Percentiles rank a stretch among this genome's conserved stretches.
Evolutionary conservation across 2,113 vertebrate species (phyloP).

Genomic region (Forbesichthys agassizii): DNA sequence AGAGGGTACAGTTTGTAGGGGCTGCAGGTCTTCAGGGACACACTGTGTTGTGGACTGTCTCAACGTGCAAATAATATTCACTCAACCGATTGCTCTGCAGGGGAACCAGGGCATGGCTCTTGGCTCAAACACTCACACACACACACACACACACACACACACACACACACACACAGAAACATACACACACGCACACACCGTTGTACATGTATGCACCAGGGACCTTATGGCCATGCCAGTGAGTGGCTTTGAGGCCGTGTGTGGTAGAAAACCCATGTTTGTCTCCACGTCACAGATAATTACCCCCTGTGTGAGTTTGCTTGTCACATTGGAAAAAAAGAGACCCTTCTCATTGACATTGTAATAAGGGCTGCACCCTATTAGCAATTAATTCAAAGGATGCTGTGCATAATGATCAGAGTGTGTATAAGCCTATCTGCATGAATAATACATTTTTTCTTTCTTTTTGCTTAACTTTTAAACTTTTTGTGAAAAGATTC

Average conservation of each 20-base stretch:
- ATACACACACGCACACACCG: slow-evolving; percentile 23
- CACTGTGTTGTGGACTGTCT: slow-evolving; percentile 69
- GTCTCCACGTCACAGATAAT: slow-evolving; percentile 89
- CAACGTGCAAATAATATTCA: slow-evolving; percentile 70
- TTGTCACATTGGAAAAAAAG: slow-evolving; percentile 79
- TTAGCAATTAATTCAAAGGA: slow-evolving; percentile 21
- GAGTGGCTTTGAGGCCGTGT: slow-evolving; percentile 33
- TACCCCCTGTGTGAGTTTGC: slow-evolving; percentile 83
- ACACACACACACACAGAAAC: not conserved
- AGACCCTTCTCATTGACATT: slow-evolving; percentile 75
- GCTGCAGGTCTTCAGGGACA: slow-evolving; percentile 64
- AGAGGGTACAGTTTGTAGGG: slow-evolving; percentile 68
- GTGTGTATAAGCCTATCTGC: not conserved
- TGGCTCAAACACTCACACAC: slow-evolving; percentile 54
- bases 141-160: slow-evolving; percentile 20
- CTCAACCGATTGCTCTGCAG: slow-evolving; percentile 57
- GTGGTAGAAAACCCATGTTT: slow-evolving; percentile 73
- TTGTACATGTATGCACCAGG: slow-evolving; percentile 54
- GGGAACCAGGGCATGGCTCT: slow-evolving; percentile 51
- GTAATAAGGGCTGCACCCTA: slow-evolving; percentile 17
- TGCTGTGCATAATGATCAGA: not conserved
- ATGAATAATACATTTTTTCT: not conserved
- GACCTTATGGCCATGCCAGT: slow-evolving; percentile 45
- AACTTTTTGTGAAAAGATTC: slow-evolving; percentile 4
- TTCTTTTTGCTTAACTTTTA: not conserved